These are phyloP conservation scores for Dendrocincla fuliginosa DNA, from an alignment of 2,797 vertebrate species.

Conservation along the genomic window DNA sequence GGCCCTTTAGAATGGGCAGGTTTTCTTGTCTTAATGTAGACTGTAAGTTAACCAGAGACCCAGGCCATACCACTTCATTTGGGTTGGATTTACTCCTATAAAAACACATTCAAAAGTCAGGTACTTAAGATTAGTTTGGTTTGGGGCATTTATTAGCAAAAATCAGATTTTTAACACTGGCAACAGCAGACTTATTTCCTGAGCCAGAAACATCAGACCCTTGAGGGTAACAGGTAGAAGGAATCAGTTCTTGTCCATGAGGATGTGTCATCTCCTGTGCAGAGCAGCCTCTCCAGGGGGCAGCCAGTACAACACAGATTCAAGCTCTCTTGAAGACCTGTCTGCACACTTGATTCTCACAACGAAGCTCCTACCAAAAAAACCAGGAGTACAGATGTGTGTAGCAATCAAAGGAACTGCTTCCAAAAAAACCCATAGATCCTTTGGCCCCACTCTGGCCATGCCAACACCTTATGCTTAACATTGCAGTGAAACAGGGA, in stretches of 20 bases:
- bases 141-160: constrained; percentile 49
- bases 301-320: background rate
- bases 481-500: background rate
- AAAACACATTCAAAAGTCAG: background rate
- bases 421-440: background rate
- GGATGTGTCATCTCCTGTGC: background rate
- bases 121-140: background rate
- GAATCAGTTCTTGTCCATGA: background rate
- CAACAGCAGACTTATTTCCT: background rate
- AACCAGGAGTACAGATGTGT: background rate
- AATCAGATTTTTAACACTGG: background rate
- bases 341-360: constrained; percentile 87
- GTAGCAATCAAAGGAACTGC: background rate
- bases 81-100: accelerated
- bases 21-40: background rate
- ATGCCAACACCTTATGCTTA: background rate
- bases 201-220: background rate
- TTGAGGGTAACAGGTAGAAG: background rate
- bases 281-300: background rate
- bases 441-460: background rate
- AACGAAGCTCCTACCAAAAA: constrained; percentile 83
- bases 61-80: background rate
- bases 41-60: background rate
- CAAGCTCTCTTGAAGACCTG: constrained; percentile 84
- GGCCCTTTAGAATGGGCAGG: background rate